Evolutionary conservation across 2,797 vertebrate species (phyloP).

Genomic region (Mormyrops boulengeri): DNA sequence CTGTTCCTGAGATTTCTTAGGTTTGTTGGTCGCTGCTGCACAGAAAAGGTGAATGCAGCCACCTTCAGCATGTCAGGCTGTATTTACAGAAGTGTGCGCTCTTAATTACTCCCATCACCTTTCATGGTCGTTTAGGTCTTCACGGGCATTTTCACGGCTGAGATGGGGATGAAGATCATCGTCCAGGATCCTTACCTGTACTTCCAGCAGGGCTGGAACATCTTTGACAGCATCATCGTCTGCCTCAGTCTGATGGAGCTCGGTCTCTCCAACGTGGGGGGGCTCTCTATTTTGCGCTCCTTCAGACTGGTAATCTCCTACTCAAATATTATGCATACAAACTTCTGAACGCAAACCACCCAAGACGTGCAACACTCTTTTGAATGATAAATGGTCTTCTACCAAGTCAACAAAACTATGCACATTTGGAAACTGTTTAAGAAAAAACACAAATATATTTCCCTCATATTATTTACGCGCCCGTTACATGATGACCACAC

Average conservation of each 20-base stretch:
- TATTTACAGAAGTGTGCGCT: neutral
- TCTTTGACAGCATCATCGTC: constrained; percentile 95
- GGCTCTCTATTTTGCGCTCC: constrained; percentile 88
- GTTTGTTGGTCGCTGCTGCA: neutral
- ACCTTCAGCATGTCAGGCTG: neutral
- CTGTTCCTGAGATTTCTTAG: neutral
- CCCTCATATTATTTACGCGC: neutral
- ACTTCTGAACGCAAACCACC: neutral
- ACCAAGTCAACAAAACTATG: neutral
- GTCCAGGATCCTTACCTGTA: constrained; percentile 94
- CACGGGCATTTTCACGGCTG: constrained; percentile 93
- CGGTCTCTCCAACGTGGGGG: constrained; percentile 88
- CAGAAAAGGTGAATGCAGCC: neutral
- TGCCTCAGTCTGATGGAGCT: constrained; percentile 94
- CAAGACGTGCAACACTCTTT: neutral
- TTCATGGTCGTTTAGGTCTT: constrained; percentile 67
- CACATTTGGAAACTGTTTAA: neutral
- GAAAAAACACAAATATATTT: neutral
- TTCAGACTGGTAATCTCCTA: constrained; percentile 83
- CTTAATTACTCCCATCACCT: neutral
- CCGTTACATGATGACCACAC: neutral
- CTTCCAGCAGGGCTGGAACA: constrained; percentile 98
- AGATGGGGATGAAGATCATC: constrained; percentile 94
- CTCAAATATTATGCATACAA: neutral
- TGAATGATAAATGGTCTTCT: neutral